These are phyloP conservation scores for Spheniscus humboldti DNA, from an alignment of 2,797 vertebrate species.

Conservation along the genomic window DNA sequence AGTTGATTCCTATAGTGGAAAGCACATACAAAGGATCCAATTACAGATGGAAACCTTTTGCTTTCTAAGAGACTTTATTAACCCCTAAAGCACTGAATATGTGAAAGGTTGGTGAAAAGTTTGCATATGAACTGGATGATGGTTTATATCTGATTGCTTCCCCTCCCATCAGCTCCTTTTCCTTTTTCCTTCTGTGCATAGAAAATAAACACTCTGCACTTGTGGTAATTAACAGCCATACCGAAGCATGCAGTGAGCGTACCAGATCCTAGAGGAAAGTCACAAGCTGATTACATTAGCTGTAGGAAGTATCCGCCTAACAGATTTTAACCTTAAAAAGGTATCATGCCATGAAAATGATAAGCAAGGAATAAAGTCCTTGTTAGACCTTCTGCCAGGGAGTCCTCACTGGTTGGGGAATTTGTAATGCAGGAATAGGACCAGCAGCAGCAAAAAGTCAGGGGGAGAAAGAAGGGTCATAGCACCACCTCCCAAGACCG, in stretches of 20 bases:
- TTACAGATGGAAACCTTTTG: conserved; percentile 71
- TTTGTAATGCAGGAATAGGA: not conserved
- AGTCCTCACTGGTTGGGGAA: not conserved
- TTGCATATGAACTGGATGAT: not conserved
- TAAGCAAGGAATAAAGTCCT: not conserved
- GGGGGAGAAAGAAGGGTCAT: not conserved
- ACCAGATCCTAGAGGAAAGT: not conserved
- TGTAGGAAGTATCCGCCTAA: not conserved
- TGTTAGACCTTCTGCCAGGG: not conserved
- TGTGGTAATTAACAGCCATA: not conserved
- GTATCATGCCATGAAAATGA: not conserved
- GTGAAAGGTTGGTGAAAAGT: conserved; percentile 4
- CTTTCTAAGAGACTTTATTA: conserved; percentile 66
- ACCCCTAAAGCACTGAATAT: conserved; percentile 56
- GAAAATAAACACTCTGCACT: not conserved
- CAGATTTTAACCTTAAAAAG: not conserved
- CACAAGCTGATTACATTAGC: not conserved
- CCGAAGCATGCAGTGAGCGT: not conserved
- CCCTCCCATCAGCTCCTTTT: not conserved
- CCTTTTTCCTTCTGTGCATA: not conserved
- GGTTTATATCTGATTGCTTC: not conserved
- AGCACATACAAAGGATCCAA: conserved; percentile 75
- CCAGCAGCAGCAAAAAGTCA: not conserved
- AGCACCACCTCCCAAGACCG: not conserved
- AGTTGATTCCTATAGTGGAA: conserved; percentile 74